Percentiles rank a stretch among this genome's conserved stretches.
phyloP scores from a whole-genome alignment of 2,797 vertebrate species.

The Semotilus atromaculatus region DNA sequence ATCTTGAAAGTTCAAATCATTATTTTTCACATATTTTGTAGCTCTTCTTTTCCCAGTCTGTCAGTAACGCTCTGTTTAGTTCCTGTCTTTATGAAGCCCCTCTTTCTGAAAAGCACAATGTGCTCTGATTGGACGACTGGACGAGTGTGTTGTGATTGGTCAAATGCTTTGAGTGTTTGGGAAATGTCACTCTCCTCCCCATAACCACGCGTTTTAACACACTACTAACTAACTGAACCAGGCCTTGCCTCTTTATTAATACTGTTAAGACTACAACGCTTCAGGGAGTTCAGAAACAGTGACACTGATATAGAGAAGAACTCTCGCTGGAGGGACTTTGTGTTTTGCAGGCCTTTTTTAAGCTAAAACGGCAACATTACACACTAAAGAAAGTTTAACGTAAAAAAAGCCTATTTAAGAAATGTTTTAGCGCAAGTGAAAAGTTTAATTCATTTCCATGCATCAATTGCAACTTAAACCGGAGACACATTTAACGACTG shows the following conservation, averaged over 20 bases:
- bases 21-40: neutral
- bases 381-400: neutral
- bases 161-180: neutral
- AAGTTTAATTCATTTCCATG: neutral
- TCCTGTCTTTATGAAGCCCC: neutral
- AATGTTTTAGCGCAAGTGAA: neutral
- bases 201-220: neutral
- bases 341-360: no score
- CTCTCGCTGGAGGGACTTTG: no score
- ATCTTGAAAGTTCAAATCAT: neutral
- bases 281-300: neutral
- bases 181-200: no score
- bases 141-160: neutral
- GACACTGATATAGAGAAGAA: neutral
- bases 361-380: neutral
- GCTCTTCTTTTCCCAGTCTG: neutral
- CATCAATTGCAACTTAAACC: neutral
- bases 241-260: no score
- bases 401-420: neutral
- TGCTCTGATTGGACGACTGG: neutral
- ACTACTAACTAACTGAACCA: neutral
- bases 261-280: neutral
- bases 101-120: neutral
- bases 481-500: no score
- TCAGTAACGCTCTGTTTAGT: neutral